Evolutionary conservation across 2,797 vertebrate species (phyloP).

Genomic region (Pyrocephalus nanus): DNA sequence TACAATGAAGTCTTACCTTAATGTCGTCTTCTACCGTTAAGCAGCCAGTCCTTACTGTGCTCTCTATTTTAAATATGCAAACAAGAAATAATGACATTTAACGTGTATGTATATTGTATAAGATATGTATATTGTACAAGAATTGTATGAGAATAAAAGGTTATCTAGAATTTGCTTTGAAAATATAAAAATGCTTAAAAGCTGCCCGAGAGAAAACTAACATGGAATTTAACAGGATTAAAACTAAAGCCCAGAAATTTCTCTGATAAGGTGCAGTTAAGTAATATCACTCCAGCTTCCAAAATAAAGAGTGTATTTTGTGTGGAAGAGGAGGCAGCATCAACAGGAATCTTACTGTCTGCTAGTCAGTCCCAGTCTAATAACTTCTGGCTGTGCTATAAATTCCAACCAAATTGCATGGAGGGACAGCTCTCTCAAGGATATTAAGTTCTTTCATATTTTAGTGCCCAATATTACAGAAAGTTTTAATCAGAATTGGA

Average conservation of each 20-base stretch:
- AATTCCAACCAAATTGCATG: conserved; percentile 11
- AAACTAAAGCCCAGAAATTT: background rate
- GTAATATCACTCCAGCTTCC: background rate
- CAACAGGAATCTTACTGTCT: background rate
- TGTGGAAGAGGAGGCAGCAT: background rate
- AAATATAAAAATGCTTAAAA: background rate
- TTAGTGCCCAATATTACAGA: background rate
- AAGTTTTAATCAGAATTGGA: background rate
- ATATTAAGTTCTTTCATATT: background rate
- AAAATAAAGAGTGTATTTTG: background rate
- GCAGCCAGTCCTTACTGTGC: background rate
- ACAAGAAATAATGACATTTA: background rate
- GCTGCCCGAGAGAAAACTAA: background rate
- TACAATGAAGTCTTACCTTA: background rate
- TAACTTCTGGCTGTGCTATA: background rate
- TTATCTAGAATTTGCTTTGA: background rate
- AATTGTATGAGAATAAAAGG: background rate
- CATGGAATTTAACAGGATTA: background rate
- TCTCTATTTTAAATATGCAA: background rate
- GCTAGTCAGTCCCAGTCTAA: background rate
- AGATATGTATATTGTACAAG: background rate
- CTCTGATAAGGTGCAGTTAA: background rate
- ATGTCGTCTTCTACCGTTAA: background rate
- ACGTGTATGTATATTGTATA: background rate
- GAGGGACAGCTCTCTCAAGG: background rate